phyloP scores from a whole-genome alignment of 2,113 vertebrate species.

The Anoura caudifer region DNA sequence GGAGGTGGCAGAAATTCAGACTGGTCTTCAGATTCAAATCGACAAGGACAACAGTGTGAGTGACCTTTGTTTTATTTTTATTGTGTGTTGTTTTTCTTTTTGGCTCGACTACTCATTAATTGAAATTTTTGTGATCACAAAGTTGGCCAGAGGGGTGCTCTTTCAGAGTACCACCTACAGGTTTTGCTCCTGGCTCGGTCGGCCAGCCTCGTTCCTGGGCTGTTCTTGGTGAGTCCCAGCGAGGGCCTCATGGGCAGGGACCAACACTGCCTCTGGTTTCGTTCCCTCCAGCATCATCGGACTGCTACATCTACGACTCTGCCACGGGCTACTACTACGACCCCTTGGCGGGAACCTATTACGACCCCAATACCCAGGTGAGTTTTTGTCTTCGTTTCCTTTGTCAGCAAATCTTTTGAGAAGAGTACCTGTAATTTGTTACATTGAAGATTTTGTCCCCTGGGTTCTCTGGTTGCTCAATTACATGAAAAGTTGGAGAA shows the following conservation, averaged over 20 bases:
- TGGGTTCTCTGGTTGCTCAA: slow-evolving; percentile 35
- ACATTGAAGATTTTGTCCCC: slow-evolving; percentile 1
- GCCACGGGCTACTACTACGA: slow-evolving; percentile 97
- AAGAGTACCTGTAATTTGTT: slow-evolving; percentile 34
- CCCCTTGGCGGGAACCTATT: slow-evolving; percentile 94
- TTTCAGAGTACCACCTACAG: background rate
- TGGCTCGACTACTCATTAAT: background rate
- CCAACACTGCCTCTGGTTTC: slow-evolving; percentile 54
- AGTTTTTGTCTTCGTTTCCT: slow-evolving; percentile 53
- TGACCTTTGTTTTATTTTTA: background rate
- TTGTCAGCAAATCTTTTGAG: slow-evolving; percentile 21
- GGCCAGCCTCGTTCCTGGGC: background rate
- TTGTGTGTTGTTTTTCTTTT: background rate
- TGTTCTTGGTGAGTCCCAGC: background rate
- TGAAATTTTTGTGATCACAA: background rate
- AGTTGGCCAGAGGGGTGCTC: background rate
- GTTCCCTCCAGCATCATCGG: slow-evolving; percentile 85
- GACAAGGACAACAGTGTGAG: slow-evolving; percentile 75
- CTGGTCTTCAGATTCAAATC: slow-evolving; percentile 72
- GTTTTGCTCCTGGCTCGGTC: background rate
- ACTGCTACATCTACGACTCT: slow-evolving; percentile 94
- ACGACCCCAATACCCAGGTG: slow-evolving; percentile 93
- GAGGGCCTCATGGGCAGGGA: background rate
- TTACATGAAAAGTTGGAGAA: slow-evolving; percentile 36
- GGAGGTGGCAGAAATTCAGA: slow-evolving; percentile 81